phyloP scores from a whole-genome alignment of 1,140 invertebrate species.

The Meloidogyne floridensis region DNA sequence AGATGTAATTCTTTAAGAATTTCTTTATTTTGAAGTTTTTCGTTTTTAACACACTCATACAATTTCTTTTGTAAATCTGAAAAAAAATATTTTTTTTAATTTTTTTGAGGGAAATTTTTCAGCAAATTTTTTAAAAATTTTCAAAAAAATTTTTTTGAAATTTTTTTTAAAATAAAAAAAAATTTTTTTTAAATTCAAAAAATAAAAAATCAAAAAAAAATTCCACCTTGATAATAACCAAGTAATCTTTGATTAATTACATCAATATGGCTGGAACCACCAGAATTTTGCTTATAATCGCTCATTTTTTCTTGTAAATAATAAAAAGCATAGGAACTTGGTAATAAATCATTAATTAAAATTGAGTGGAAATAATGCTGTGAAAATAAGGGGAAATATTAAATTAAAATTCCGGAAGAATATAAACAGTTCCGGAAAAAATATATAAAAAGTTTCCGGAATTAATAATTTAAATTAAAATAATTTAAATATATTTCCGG shows the following conservation, averaged over 20 bases:
- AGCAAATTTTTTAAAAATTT: too few species aligned
- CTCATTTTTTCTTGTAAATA: slow-evolving; percentile 46
- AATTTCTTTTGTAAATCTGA: not conserved
- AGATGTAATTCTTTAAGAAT: slow-evolving; percentile 30
- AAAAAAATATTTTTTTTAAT: not conserved
- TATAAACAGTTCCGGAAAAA: too few species aligned
- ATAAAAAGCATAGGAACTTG: slow-evolving; percentile 35
- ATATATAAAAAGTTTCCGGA: too few species aligned
- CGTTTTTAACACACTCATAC: not conserved
- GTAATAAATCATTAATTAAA: slow-evolving; percentile 44
- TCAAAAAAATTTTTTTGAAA: too few species aligned
- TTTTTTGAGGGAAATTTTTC: too few species aligned
- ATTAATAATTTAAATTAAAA: too few species aligned
- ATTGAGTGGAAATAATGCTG: slow-evolving; percentile 48
- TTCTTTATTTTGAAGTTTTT: slow-evolving; percentile 14
- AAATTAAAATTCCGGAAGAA: too few species aligned
- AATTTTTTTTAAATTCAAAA: not conserved
- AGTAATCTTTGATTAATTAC: not conserved
- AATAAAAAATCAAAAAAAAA: not conserved
- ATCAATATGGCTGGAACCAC: not conserved
- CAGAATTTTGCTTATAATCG: not conserved
- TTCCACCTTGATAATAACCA: not conserved
- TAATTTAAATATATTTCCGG: too few species aligned
- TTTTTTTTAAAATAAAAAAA: not conserved
- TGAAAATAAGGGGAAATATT: not conserved